Evolutionary conservation across 2,797 vertebrate genomes (phyloP).

Genomic region (Lepus townsendii): DNA sequence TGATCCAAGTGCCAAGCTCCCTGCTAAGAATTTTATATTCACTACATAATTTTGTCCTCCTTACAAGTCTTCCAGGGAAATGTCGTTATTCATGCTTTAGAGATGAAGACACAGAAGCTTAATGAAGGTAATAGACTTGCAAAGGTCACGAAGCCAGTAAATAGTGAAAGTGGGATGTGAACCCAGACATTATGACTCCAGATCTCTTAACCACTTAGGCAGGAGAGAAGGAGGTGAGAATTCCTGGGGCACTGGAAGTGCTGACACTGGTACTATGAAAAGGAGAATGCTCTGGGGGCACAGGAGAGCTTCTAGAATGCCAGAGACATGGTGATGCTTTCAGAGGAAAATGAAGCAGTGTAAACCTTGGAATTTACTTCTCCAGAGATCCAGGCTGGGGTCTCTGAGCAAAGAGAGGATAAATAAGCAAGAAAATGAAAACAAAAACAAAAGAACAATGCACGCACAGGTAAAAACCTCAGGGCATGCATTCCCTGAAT

Average conservation of each 20-base stretch:
- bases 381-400: neutral
- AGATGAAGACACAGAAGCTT: neutral
- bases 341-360: neutral
- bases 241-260: neutral
- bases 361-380: neutral
- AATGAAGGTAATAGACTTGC: neutral
- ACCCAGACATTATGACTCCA: neutral
- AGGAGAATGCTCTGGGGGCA: neutral
- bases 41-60: neutral
- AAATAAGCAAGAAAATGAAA: slow-evolving; percentile 13
- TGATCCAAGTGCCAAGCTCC: neutral
- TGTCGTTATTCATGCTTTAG: neutral
- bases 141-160: neutral
- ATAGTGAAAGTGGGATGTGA: neutral
- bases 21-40: neutral
- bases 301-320: neutral
- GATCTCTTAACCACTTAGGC: neutral
- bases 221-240: neutral
- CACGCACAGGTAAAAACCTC: neutral
- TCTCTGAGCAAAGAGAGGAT: neutral
- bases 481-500: neutral
- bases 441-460: neutral
- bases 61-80: neutral
- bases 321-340: neutral
- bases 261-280: too few species aligned